These are phyloP conservation scores for Melanotaenia trifasciata DNA, from an alignment of 2,797 vertebrate genomes.

Conservation along the genomic window DNA sequence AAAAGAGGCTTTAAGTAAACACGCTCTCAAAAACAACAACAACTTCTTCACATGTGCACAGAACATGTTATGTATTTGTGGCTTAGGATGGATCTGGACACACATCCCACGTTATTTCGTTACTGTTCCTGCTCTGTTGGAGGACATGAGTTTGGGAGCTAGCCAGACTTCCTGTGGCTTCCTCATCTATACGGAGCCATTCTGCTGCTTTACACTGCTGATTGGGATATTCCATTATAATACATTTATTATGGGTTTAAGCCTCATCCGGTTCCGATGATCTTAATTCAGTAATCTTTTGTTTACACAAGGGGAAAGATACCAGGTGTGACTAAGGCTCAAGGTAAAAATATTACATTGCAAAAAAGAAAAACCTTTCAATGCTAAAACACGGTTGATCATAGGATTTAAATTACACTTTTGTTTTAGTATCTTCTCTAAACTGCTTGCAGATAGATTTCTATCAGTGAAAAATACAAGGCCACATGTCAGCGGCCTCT, in stretches of 20 bases:
- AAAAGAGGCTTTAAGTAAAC: not conserved
- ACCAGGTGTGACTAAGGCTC: conserved; percentile 26
- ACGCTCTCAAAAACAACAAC: not conserved
- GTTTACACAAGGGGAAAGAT: conserved; percentile 32
- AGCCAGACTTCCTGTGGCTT: conserved; percentile 33
- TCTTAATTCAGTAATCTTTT: conserved; percentile 25
- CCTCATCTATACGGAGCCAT: conserved; percentile 8
- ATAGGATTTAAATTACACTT: conserved; percentile 35
- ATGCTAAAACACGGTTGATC: conserved; percentile 24
- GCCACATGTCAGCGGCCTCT: not conserved
- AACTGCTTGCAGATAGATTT: conserved; percentile 13
- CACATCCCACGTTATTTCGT: conserved; percentile 15
- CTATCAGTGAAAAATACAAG: conserved; percentile 10
- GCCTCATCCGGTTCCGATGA: conserved; percentile 22
- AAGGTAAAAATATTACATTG: conserved; percentile 25
- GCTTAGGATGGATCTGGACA: not conserved
- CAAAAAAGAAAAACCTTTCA: conserved; percentile 28
- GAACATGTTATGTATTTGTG: conserved; percentile 3
- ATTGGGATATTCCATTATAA: conserved; percentile 39
- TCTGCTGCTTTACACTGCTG: conserved; percentile 26
- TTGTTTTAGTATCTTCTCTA: not conserved
- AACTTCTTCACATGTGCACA: not conserved
- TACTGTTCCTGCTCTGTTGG: not conserved
- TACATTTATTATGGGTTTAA: conserved; percentile 21
- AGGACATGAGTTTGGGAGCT: conserved; percentile 21